Percentiles rank a stretch among this genome's conserved stretches.
phyloP scores from a whole-genome alignment of 2,888 invertebrate genomes.

The Meloe dianella region DNA sequence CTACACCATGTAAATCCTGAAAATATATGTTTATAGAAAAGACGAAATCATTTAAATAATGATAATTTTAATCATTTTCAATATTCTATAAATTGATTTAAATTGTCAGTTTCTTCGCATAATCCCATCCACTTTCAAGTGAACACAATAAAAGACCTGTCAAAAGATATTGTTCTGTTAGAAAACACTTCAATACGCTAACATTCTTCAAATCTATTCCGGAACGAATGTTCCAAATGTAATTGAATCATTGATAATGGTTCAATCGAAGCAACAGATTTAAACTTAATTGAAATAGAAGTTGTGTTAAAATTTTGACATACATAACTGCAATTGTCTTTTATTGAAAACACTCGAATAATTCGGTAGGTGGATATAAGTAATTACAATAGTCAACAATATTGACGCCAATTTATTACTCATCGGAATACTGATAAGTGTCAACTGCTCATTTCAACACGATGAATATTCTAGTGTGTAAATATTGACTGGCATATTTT shows the following conservation, averaged over 20 bases:
- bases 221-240: neutral
- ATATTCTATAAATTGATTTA: neutral
- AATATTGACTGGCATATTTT: too few relatives aligned
- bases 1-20: conserved; percentile 89
- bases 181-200: neutral
- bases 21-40: neutral
- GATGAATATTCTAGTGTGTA: conserved; percentile 9
- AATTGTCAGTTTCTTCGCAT: conserved; percentile 4
- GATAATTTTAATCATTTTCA: neutral
- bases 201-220: neutral
- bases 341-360: too few relatives aligned
- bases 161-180: neutral
- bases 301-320: conserved; percentile 1
- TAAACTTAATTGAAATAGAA: neutral
- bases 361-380: too few relatives aligned
- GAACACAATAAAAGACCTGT: neutral
- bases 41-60: neutral
- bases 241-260: neutral
- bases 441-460: neutral
- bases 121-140: neutral
- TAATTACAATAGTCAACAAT: neutral
- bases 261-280: neutral
- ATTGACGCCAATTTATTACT: neutral
- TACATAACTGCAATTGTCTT: too few relatives aligned
- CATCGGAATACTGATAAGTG: neutral